A percentile compares a stretch with the other conserved stretches of the same genome.
phyloP scores from a whole-genome alignment of 2,888 invertebrate genomes.

The Ceratothoa steindachneri region DNA sequence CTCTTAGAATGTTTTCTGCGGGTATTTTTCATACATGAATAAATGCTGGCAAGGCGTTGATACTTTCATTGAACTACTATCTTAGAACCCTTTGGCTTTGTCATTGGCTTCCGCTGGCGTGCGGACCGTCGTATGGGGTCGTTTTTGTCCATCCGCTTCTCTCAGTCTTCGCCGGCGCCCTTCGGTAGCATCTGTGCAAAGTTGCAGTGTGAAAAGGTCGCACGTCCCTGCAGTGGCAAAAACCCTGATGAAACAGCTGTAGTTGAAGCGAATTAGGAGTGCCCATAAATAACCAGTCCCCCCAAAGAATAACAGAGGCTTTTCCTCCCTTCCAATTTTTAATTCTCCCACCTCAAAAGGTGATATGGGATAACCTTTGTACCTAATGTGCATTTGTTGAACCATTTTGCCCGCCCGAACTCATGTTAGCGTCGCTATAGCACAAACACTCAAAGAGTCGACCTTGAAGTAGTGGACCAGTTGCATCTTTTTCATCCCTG shows the following conservation, averaged over 20 bases:
- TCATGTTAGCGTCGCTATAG: background rate
- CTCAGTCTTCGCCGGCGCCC: background rate
- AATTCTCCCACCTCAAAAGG: slow-evolving; percentile 11
- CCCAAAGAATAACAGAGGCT: slow-evolving; percentile 10
- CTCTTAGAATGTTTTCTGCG: no score
- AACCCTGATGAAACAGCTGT: slow-evolving; percentile 13
- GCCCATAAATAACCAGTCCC: slow-evolving; percentile 7
- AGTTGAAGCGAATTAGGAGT: slow-evolving; percentile 13
- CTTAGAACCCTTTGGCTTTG: no score
- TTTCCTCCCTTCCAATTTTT: slow-evolving; percentile 1
- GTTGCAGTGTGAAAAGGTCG: slow-evolving; percentile 15
- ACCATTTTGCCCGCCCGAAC: background rate
- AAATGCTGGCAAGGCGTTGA: no score
- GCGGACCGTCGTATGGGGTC: no score
- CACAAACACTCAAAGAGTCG: background rate
- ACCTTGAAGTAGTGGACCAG: background rate
- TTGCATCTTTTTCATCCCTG: background rate
- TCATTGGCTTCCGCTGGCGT: no score
- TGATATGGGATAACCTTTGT: slow-evolving; percentile 10
- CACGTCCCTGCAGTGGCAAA: slow-evolving; percentile 12
- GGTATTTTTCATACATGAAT: no score
- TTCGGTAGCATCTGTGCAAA: slow-evolving; percentile 12
- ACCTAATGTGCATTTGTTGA: background rate
- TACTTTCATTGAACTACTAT: no score
- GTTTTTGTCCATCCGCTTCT: background rate